phyloP scores from a whole-genome alignment of 2,888 invertebrate species.

The Rotaria macrura region DNA sequence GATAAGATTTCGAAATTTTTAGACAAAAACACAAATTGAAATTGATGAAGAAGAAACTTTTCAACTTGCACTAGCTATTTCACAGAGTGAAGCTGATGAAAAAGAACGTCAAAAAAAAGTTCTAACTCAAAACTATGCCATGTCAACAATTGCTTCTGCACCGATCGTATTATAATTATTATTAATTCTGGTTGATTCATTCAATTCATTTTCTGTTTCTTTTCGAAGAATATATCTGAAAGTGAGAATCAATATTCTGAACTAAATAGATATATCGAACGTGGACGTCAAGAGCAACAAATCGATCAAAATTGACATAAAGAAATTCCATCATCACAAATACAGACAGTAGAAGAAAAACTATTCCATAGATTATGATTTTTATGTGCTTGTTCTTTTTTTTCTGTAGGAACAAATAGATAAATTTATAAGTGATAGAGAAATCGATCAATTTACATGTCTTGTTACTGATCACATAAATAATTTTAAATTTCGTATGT shows the following conservation, averaged over 20 bases:
- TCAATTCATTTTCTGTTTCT: no score
- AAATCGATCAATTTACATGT: constrained; percentile 24
- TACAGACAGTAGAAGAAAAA: no score
- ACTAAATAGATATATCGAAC: neutral
- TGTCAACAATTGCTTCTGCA: constrained; percentile 38
- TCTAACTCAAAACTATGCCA: constrained; percentile 8
- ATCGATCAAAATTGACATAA: neutral
- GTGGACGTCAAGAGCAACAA: neutral
- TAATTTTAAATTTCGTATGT: constrained; percentile 61
- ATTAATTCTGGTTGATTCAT: no score
- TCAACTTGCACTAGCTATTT: constrained; percentile 84
- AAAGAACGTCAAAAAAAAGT: constrained; percentile 59
- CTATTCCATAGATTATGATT: no score
- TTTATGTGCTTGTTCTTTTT: constrained; percentile 34
- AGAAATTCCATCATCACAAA: neutral
- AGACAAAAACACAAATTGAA: constrained; percentile 41
- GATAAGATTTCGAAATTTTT: no score
- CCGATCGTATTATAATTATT: no score
- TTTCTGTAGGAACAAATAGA: neutral
- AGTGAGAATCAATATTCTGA: constrained; percentile 14
- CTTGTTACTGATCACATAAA: constrained; percentile 53
- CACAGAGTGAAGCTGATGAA: constrained; percentile 94
- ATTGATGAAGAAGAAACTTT: constrained; percentile 74
- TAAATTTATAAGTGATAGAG: neutral
- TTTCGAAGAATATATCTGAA: constrained; percentile 38